Base-by-base conservation (phyloP, 2,797 vertebrate genomes). In the Esox lucius region DNA sequence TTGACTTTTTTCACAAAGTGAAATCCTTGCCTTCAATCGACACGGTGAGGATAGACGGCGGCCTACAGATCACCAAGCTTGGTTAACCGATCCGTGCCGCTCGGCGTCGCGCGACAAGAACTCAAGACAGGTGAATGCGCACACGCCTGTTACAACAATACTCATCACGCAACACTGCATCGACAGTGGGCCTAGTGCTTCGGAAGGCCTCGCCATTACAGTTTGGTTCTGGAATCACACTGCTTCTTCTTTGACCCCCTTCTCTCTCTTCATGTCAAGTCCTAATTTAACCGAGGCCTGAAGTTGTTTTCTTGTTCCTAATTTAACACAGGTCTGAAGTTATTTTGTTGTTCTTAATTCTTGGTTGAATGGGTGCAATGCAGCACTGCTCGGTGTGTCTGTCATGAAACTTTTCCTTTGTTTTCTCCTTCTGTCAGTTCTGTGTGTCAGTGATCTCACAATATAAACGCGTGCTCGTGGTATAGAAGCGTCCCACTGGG, bases 1-100 rank as follows among this genome's bases (percentile, higher is more conserved):
- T 99, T 95, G 98, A 99, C 95, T 99, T 99, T 96, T 98, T 97
- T 90, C 98, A 99, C 88, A 97, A 97, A 91, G 93, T 99, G 78
- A 95, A 96, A 93, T 95, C 95, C n/a, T 94, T 99, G 88, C 81
- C 95, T 69, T 93, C 97, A 24, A 99, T 99, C 83, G 95, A 99
- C 91, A 96, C 96, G 22, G 96, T 99, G 91, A 96, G 95, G 91
- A 99, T 99, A 93, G 95, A 94, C 0, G 98, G 98, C 87, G 96
- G 97, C 83, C 95, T 99, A 88, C 97, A 98, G 84, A 96, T 99
- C 92, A 99, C 98, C 75, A 99, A 99, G 91, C 96, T 99, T 19
- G 97, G 97, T 87, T 99, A 95, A 89, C 65, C 76, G 66, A 74
- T 0, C 65, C 65, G 91, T 39, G 51, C 78, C 79, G 75, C 76